phyloP scores from a whole-genome alignment of 2,888 invertebrate genomes.

The Pasiphila rectangulata region DNA sequence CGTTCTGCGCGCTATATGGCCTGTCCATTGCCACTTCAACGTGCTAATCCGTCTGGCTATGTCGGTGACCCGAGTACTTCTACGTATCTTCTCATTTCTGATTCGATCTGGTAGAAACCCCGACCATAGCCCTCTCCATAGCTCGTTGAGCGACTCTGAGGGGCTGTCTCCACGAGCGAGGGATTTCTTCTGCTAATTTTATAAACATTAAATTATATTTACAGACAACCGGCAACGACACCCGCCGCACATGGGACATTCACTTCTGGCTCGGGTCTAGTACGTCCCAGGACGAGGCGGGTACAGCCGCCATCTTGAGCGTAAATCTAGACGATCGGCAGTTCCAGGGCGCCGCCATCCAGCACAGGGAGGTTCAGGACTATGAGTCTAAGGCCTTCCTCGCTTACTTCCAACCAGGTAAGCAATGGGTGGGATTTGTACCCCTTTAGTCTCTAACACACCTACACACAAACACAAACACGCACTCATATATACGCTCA shows the following conservation, averaged over 20 bases:
- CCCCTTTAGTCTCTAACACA: not conserved
- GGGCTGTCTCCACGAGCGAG: too few species aligned
- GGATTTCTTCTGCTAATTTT: too few species aligned
- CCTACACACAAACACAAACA: too few species aligned
- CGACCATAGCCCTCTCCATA: too few species aligned
- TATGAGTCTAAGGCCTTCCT: conserved; percentile 91
- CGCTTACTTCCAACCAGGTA: conserved; percentile 87
- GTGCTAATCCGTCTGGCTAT: too few species aligned
- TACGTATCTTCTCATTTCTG: too few species aligned
- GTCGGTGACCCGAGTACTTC: too few species aligned
- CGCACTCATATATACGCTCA: too few species aligned
- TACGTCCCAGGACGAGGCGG: conserved; percentile 88
- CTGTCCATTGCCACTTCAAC: too few species aligned
- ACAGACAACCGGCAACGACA: conserved; percentile 38
- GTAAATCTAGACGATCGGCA: conserved; percentile 90
- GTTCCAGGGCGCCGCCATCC: conserved; percentile 90
- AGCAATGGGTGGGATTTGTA: not conserved
- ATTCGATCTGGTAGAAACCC: too few species aligned
- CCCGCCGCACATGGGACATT: conserved; percentile 85
- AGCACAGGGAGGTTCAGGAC: conserved; percentile 92
- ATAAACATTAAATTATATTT: not conserved
- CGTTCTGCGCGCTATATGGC: too few species aligned
- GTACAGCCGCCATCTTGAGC: conserved; percentile 86
- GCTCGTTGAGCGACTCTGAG: too few species aligned
- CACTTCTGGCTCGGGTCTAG: conserved; percentile 94